Evolutionary conservation across 2,113 vertebrate genomes (phyloP), one percentile per base, ranked within the genome.

Genomic region (Xiphophorus couchianus): DNA sequence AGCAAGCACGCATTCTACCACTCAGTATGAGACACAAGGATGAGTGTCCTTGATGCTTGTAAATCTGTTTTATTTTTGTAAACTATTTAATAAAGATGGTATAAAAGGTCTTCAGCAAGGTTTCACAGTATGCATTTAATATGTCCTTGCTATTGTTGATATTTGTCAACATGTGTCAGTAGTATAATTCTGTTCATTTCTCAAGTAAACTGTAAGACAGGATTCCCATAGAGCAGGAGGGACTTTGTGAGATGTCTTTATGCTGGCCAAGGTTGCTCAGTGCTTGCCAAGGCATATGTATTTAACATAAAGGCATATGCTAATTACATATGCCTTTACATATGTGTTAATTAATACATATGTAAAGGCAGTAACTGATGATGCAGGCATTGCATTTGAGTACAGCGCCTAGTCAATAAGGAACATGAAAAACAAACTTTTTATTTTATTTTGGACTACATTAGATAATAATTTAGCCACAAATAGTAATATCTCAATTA

Each of bases 61-160:
- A 68, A 66, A 74, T 61, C 54, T 58, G 67, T 28, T 84, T 78
- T 73, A 48, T 42, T 27, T 67, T 1, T 58, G 60, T 30, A 29
- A 54, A 19, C 25, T 35, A 14, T 58, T 58, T 58, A n/a, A 58
- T 13, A 12, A 35, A 69, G 12, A 29, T 10, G 10, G 6, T 27
- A 67, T 68, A 90, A 78, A 69, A 84, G 84, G 86, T 83, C 75
- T 76, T 77, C 14, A 69, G 71, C 66, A 70, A 78, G 74, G 17
- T 76, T 77, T 30, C 0, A 30, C 13, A 15, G 65, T 54, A 62
- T 84, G 69, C 22, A 61, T 83, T 76, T 62, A 6, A 25, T 9
- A 22, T 29, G 60, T 62, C 35, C 33, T n/a, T 30, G 10, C 6
- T 61, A 3, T 25, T 27, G 51, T 22, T 29, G 35, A 60, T 22